Conservation (phyloP, 2,888 invertebrate genomes). For the Cyclophora albipunctata region DNA sequence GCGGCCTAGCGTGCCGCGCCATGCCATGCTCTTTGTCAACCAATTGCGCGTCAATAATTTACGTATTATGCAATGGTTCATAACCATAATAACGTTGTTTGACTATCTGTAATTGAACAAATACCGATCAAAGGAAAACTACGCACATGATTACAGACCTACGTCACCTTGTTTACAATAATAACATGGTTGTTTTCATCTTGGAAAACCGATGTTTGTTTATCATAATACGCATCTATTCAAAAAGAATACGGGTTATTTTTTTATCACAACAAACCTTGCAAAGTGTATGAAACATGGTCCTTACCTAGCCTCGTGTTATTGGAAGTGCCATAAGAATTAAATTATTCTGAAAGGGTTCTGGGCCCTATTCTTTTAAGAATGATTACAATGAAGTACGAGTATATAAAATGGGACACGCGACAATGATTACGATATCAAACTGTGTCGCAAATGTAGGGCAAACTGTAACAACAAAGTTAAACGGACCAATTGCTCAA, state of each 20-base stretch:
- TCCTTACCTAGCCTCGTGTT: too few relatives aligned
- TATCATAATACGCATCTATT: too few relatives aligned
- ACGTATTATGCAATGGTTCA: slow-evolving; percentile 37
- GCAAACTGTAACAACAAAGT: slow-evolving; percentile 26
- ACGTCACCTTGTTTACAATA: slow-evolving; percentile 12
- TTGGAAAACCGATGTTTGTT: too few relatives aligned
- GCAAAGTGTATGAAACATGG: too few relatives aligned
- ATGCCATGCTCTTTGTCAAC: slow-evolving; percentile 34
- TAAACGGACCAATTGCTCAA: slow-evolving; percentile 23
- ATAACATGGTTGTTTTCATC: slow-evolving; percentile 1
- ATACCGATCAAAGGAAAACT: not conserved
- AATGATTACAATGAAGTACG: too few relatives aligned
- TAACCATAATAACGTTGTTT: too few relatives aligned
- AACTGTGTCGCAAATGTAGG: slow-evolving; percentile 50
- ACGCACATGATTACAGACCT: too few relatives aligned
- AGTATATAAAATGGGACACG: slow-evolving; percentile 26
- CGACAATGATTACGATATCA: slow-evolving; percentile 44
- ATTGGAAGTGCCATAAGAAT: too few relatives aligned
- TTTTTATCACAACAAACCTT: too few relatives aligned
- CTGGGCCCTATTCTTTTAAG: too few relatives aligned
- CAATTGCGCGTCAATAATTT: slow-evolving; percentile 52
- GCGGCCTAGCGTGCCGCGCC: not conserved
- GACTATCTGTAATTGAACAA: slow-evolving; percentile 6
- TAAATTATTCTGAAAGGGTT: too few relatives aligned
- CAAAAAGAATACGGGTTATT: too few relatives aligned